Conservation (phyloP, 1,140 invertebrate species). For the Ceratosolen fusciceps region DNA sequence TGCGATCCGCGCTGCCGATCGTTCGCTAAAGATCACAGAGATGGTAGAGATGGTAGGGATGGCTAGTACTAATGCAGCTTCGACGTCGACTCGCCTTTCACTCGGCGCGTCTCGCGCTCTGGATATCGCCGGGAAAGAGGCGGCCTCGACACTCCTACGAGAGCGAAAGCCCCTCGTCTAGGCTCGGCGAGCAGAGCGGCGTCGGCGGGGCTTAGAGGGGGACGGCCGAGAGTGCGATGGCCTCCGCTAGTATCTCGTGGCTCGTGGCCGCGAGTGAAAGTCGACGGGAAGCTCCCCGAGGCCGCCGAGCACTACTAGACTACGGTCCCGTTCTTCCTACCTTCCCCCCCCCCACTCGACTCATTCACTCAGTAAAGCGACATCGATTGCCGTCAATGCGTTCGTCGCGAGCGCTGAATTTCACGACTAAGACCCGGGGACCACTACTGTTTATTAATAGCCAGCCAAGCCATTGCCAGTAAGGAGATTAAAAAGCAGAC, state of each 20-base stretch:
- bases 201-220: no score
- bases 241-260: neutral
- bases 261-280: constrained; percentile 30
- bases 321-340: neutral
- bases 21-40: no score
- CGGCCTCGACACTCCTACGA: neutral
- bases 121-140: neutral
- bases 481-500: no score
- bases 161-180: constrained; percentile 9
- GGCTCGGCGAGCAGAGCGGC: neutral
- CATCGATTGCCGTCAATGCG: no score
- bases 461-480: no score
- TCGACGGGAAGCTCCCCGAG: constrained; percentile 6
- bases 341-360: no score
- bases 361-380: no score
- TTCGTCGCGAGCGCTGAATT: neutral
- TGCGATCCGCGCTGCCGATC: no score
- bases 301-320: neutral
- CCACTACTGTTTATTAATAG: neutral
- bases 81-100: constrained; percentile 16
- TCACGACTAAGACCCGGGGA: neutral
- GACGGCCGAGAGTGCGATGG: constrained; percentile 22
- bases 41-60: no score
- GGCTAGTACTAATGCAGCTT: no score
- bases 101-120: neutral